Conservation (phyloP, 2,797 vertebrate species). For the Macropus fuliginosus region DNA sequence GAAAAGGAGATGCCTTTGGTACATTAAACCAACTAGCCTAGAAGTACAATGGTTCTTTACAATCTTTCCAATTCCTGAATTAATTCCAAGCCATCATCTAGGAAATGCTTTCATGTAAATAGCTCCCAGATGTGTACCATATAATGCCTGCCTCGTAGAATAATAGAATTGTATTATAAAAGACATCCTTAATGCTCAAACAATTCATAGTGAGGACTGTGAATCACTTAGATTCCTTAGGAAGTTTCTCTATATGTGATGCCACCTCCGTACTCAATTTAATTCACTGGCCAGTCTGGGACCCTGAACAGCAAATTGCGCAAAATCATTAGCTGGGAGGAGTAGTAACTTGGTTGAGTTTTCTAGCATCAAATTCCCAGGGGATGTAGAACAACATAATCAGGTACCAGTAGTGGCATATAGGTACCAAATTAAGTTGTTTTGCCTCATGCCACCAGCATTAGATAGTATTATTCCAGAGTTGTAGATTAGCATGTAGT, state of each 20-base stretch:
- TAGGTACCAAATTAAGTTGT: background rate
- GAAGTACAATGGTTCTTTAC: background rate
- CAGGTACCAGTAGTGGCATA: background rate
- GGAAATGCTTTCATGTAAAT: background rate
- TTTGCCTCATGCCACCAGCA: background rate
- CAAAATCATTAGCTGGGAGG: background rate
- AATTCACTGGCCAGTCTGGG: background rate
- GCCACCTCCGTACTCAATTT: background rate
- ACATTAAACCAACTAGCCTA: background rate
- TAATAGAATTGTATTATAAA: background rate
- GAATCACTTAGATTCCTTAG: background rate
- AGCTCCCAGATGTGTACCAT: background rate
- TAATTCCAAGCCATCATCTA: background rate
- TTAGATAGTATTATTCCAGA: background rate
- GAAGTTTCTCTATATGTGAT: background rate
- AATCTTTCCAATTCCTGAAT: background rate
- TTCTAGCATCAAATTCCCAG: background rate
- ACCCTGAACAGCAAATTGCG: background rate
- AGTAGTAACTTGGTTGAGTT: background rate
- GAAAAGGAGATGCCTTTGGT: background rate
- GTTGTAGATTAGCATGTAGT: background rate
- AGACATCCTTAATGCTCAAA: background rate
- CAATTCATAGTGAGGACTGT: background rate
- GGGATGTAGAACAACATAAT: background rate
- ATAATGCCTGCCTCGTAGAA: background rate